Conservation (phyloP, 2,888 invertebrate genomes). For the Vanessa cardui region DNA sequence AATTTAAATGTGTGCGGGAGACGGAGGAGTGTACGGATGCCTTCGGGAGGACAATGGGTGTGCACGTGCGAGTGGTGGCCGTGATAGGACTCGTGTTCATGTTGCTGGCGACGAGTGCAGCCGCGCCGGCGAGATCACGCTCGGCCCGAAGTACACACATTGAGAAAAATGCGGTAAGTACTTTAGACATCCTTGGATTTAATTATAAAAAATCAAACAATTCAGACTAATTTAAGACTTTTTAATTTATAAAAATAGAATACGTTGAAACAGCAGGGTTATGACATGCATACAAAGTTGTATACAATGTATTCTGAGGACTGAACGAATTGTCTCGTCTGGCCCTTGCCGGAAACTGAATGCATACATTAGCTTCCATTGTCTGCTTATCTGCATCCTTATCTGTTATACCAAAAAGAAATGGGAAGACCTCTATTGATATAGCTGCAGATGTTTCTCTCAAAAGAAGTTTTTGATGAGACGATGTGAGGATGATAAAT, state of each 20-base stretch:
- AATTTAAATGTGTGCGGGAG: constrained; percentile 70
- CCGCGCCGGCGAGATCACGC: constrained; percentile 61
- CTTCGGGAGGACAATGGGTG: constrained; percentile 68
- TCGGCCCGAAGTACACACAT: constrained; percentile 57
- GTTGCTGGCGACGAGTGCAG: constrained; percentile 60
- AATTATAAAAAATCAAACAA: constrained; percentile 8
- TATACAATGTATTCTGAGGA: constrained; percentile 60
- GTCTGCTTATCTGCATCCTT: constrained; percentile 50
- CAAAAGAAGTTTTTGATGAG: constrained; percentile 11
- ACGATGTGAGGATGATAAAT: neutral
- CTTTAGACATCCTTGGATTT: neutral
- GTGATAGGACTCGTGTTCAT: constrained; percentile 63
- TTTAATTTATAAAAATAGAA: constrained; percentile 18
- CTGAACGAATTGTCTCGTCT: constrained; percentile 65
- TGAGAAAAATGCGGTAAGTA: constrained; percentile 69
- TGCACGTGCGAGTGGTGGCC: constrained; percentile 58
- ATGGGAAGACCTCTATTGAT: constrained; percentile 23
- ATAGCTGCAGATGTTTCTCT: constrained; percentile 17
- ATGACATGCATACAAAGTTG: constrained; percentile 70
- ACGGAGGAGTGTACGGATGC: constrained; percentile 58
- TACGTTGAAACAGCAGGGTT: constrained; percentile 35
- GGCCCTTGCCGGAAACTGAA: constrained; percentile 68
- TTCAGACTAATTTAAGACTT: constrained; percentile 1
- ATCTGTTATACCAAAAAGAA: constrained; percentile 32
- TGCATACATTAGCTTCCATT: constrained; percentile 65